These are phyloP conservation scores for Phocoena phocoena DNA, from an alignment of 2,113 vertebrate species.

Conservation along the genomic window DNA sequence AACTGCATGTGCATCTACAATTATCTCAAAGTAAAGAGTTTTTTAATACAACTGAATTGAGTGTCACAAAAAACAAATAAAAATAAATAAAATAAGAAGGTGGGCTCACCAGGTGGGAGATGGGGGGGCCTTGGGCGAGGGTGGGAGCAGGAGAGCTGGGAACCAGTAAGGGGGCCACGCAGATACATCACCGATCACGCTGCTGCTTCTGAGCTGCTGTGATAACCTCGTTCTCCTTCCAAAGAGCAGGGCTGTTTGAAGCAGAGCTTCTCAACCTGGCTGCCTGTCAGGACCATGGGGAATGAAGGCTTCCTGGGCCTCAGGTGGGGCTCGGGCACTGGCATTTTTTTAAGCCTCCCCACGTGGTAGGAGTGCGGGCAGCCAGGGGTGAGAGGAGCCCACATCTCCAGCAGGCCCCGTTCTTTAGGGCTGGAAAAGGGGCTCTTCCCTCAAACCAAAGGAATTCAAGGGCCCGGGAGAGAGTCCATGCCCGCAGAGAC, in stretches of 20 bases:
- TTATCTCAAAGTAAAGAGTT: not conserved
- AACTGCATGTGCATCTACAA: too few relatives aligned
- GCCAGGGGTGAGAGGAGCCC: not conserved
- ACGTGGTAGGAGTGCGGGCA: fast-evolving
- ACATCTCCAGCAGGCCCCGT: too few relatives aligned
- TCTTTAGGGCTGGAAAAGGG: not conserved
- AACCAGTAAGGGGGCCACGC: fast-evolving
- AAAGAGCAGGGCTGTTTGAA: fast-evolving
- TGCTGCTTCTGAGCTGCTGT: fast-evolving
- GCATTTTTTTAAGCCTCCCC: not conserved
- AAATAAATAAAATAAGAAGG: not conserved
- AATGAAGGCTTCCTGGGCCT: fast-evolving
- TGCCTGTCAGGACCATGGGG: fast-evolving
- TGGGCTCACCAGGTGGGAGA: not conserved
- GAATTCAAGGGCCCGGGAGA: constrained; percentile 2
- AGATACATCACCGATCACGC: fast-evolving
- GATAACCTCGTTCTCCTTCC: not conserved
- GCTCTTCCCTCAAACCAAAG: constrained; percentile 54
- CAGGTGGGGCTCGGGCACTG: not conserved
- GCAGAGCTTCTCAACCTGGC: not conserved
- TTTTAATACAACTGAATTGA: not conserved
- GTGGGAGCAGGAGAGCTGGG: not conserved
- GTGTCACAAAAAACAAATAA: not conserved
- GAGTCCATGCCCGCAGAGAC: not conserved
- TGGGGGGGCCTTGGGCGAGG: fast-evolving